Conservation (phyloP, 1,140 invertebrate species). For the fruit fly (Drosophila melanogaster) region DNA sequence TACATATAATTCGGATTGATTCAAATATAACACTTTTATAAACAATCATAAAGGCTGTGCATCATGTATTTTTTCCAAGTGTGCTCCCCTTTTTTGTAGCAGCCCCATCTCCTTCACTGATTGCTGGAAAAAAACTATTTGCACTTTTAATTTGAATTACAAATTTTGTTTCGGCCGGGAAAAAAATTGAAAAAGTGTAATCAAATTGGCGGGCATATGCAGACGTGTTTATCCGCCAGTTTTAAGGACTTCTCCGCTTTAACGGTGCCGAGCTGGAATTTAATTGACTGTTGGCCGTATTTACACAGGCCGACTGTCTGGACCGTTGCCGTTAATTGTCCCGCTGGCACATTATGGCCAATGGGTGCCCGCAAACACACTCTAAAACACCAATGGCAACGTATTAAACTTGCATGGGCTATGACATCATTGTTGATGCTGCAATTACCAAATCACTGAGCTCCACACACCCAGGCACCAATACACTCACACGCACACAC, state of each 20-base stretch:
- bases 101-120: not conserved
- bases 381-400: constrained; percentile 9
- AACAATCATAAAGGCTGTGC: not conserved
- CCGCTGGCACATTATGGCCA: constrained; percentile 71
- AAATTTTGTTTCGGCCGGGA: constrained; percentile 70
- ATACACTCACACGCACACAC: not conserved
- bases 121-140: constrained; percentile 67
- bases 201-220: constrained; percentile 66
- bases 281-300: constrained; percentile 75
- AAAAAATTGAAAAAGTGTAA: constrained; percentile 60
- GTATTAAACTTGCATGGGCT: constrained; percentile 46
- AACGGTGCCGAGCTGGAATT: constrained; percentile 73
- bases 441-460: constrained; percentile 70
- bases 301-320: constrained; percentile 41
- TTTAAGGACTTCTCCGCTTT: constrained; percentile 71
- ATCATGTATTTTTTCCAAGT: not conserved
- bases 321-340: constrained; percentile 66
- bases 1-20: not conserved
- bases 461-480: constrained; percentile 2
- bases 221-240: constrained; percentile 46
- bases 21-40: not conserved
- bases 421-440: constrained; percentile 74
- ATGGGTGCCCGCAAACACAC: constrained; percentile 40
- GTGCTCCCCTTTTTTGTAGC: not conserved
- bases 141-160: constrained; percentile 82